A percentile compares a stretch with the other conserved stretches of the same genome.
phyloP scores from a whole-genome alignment of 2,113 vertebrate genomes.

The Gasterosteus aculeatus region DNA sequence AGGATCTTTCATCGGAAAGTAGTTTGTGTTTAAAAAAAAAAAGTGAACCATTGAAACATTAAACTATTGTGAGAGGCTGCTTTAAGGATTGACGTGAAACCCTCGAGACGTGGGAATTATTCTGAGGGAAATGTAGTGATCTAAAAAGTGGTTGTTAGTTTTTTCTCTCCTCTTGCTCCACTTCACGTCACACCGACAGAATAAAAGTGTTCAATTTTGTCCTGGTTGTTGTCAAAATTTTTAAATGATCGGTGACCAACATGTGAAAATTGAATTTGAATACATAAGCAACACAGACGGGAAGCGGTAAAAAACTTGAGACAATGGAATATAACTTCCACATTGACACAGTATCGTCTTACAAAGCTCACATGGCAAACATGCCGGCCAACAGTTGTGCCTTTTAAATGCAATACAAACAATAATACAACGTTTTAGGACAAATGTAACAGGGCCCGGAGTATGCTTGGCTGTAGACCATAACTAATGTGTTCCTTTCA shows the following conservation, averaged over 20 bases:
- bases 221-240: not conserved
- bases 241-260: not conserved
- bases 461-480: not conserved
- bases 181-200: not conserved
- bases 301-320: not conserved
- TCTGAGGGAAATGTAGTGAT: not conserved
- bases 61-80: not conserved
- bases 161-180: not conserved
- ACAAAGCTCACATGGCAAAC: not conserved
- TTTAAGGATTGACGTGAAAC: not conserved
- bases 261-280: not conserved
- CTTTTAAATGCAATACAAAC: not conserved
- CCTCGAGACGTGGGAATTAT: too few relatives aligned
- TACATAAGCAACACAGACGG: too few relatives aligned
- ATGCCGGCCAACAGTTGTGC: not conserved
- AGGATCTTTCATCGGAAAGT: not conserved
- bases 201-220: not conserved
- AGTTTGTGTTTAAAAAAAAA: not conserved
- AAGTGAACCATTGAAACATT: not conserved
- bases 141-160: not conserved
- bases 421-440: not conserved
- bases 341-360: not conserved
- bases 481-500: not conserved
- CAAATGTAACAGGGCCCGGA: too few relatives aligned
- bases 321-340: not conserved